These are phyloP conservation scores for Lanius collurio DNA, from an alignment of 2,113 vertebrate species.

Conservation along the genomic window DNA sequence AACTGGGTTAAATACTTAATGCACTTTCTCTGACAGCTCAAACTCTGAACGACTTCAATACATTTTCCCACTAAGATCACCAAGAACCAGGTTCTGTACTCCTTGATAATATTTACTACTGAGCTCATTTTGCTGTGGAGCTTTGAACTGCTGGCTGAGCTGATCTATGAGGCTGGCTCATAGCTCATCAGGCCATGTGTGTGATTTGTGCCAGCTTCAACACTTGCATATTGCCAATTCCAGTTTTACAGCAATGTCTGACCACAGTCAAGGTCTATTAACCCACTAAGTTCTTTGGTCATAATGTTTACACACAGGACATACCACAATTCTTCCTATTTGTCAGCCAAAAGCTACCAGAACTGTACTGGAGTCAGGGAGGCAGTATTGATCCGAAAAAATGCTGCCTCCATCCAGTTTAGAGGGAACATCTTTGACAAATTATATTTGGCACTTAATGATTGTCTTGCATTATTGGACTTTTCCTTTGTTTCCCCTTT, in stretches of 20 bases:
- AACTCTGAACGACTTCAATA: neutral
- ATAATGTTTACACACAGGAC: neutral
- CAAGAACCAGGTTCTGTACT: neutral
- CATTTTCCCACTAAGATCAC: neutral
- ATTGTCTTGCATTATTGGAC: neutral
- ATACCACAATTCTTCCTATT: neutral
- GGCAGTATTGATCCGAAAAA: neutral
- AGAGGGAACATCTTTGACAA: neutral
- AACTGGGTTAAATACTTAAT: neutral
- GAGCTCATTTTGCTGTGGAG: neutral
- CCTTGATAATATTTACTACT: neutral
- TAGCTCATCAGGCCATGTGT: neutral
- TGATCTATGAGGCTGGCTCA: neutral
- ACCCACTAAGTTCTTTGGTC: neutral
- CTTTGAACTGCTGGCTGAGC: neutral
- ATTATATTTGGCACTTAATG: neutral
- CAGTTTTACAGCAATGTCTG: neutral
- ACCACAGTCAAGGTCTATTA: neutral
- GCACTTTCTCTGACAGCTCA: neutral
- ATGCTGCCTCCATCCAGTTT: neutral
- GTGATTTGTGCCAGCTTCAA: neutral
- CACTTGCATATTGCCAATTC: neutral
- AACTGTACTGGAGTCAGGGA: neutral
- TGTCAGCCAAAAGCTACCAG: neutral
- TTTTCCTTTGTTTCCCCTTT: neutral